Conservation (phyloP, 2,113 vertebrate species). For the Nycticryphes semicollaris region DNA sequence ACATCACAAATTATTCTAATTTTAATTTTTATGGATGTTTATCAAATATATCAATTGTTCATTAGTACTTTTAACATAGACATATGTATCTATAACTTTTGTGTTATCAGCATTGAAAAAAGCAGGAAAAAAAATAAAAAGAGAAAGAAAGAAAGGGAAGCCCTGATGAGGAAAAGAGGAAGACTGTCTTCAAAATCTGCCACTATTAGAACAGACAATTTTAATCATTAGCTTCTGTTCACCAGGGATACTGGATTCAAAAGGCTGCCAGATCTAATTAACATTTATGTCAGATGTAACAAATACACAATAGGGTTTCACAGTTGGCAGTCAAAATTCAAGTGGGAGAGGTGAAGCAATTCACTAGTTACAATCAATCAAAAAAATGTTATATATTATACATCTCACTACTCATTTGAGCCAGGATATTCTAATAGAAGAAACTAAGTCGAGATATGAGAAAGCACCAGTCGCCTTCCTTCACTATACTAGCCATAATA, state of each 20-base stretch:
- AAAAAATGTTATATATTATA: neutral
- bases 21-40: neutral
- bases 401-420: neutral
- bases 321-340: neutral
- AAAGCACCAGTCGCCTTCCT: neutral
- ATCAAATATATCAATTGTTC: neutral
- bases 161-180: neutral
- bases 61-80: neutral
- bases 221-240: neutral
- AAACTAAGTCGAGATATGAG: neutral
- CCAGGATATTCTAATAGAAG: neutral
- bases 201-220: neutral
- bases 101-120: neutral
- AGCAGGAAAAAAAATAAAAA: neutral
- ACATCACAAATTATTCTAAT: neutral
- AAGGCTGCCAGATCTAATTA: slow-evolving; percentile 31
- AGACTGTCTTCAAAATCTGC: neutral
- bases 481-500: neutral
- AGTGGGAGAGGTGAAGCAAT: neutral
- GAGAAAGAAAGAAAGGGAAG: neutral
- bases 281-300: slow-evolving; percentile 9
- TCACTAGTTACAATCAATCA: neutral
- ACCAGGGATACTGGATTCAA: neutral
- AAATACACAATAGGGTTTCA: slow-evolving; percentile 9
- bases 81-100: neutral